A percentile compares a stretch with the other conserved stretches of the same genome.
phyloP scores from a whole-genome alignment of 2,888 invertebrate genomes.

The Pristionchus arcanus region DNA sequence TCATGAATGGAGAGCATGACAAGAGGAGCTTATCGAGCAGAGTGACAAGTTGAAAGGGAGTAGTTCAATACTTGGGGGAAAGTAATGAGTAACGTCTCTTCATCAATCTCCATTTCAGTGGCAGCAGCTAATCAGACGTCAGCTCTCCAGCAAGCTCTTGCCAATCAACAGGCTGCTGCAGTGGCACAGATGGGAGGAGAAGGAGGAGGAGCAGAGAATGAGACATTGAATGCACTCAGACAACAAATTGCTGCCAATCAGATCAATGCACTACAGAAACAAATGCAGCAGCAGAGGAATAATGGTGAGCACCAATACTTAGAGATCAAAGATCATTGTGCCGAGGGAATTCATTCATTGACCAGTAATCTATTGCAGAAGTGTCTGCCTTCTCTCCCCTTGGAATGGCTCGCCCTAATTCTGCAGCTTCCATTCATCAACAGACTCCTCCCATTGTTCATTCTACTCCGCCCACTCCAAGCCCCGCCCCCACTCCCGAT shows the following conservation, averaged over 20 bases:
- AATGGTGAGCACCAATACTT: not conserved
- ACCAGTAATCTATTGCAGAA: not conserved
- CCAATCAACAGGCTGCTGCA: not conserved
- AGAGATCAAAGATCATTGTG: not conserved
- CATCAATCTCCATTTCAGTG: conserved; percentile 23
- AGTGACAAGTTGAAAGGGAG: conserved; percentile 61
- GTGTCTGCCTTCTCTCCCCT: conserved; percentile 13
- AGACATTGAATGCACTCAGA: conserved; percentile 60
- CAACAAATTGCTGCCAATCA: conserved; percentile 69
- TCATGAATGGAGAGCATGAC: not conserved
- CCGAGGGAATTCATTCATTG: too few species aligned
- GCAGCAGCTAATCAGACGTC: conserved; percentile 41
- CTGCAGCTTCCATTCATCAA: conserved; percentile 61
- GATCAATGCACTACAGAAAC: conserved; percentile 59
- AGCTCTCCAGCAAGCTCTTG: conserved; percentile 42
- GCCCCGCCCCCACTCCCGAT: conserved; percentile 54
- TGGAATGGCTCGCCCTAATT: not conserved
- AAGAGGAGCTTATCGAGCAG: conserved; percentile 51
- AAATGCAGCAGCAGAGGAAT: conserved; percentile 56
- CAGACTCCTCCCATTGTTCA: not conserved
- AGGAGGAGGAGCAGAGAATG: not conserved
- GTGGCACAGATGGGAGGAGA: not conserved
- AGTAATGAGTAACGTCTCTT: not conserved
- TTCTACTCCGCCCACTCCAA: conserved; percentile 54
- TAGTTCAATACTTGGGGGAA: not conserved